A percentile compares a stretch with the other conserved stretches of the same genome.
Evolutionary conservation across 2,888 invertebrate genomes (phyloP).

Genomic region (Dolichomitus sp.): DNA sequence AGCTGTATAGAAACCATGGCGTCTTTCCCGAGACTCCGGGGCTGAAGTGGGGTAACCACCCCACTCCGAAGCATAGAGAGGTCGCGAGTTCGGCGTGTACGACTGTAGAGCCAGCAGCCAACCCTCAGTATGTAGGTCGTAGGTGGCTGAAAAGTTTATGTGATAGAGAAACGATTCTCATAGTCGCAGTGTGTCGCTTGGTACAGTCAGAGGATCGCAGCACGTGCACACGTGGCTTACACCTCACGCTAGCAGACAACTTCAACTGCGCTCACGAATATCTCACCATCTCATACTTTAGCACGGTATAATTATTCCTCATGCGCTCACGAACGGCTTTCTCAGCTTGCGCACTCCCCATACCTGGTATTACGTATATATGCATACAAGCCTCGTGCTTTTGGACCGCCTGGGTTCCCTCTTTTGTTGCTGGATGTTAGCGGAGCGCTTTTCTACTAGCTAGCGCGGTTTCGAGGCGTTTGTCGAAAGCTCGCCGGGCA

Average conservation of each 20-base stretch:
- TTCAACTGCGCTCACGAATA: slow-evolving; percentile 7
- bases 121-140: slow-evolving; percentile 72
- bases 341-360: background rate
- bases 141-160: slow-evolving; percentile 76
- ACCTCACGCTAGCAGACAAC: slow-evolving; percentile 4
- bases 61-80: background rate
- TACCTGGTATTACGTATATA: background rate
- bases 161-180: slow-evolving; percentile 65
- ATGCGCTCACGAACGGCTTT: slow-evolving; percentile 10
- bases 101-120: background rate
- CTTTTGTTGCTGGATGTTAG: slow-evolving; percentile 27
- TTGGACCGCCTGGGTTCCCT: slow-evolving; percentile 35
- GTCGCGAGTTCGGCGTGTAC: slow-evolving; percentile 21
- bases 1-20: background rate
- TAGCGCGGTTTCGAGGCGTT: slow-evolving; percentile 35
- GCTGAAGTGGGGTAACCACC: background rate
- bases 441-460: slow-evolving; percentile 39
- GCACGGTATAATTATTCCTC: slow-evolving; percentile 16
- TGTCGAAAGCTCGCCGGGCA: slow-evolving; percentile 57
- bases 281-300: slow-evolving; percentile 6
- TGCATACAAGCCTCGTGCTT: slow-evolving; percentile 1
- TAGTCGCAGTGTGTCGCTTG: slow-evolving; percentile 39
- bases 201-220: background rate
- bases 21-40: background rate
- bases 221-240: slow-evolving; percentile 15